Evolutionary conservation across 2,797 vertebrate species (phyloP).

Genomic region (Strix occidentalis): DNA sequence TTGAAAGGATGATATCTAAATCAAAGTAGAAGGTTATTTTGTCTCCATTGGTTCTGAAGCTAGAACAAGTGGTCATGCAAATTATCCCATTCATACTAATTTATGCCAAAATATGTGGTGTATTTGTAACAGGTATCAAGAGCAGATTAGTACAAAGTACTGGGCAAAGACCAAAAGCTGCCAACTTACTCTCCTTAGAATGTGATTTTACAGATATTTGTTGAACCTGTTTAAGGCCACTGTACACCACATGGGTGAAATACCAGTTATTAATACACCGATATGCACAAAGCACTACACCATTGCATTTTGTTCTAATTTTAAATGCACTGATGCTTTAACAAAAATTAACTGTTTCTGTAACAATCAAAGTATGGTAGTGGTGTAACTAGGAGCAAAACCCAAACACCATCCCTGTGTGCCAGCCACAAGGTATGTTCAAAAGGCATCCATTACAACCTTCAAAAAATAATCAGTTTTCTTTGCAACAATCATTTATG

Average conservation of each 20-base stretch:
- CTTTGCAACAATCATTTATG: not conserved
- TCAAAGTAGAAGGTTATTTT: slow-evolving; percentile 57
- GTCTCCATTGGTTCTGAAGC: not conserved
- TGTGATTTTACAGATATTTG: not conserved
- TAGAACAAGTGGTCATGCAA: slow-evolving; percentile 2
- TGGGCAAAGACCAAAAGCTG: not conserved
- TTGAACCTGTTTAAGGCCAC: not conserved
- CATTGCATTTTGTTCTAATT: not conserved
- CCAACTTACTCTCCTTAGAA: not conserved
- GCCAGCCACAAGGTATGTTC: not conserved
- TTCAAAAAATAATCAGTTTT: not conserved
- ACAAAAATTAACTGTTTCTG: not conserved
- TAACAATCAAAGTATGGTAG: not conserved
- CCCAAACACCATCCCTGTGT: accelerated
- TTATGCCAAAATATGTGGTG: not conserved
- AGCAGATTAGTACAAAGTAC: not conserved
- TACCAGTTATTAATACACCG: not conserved
- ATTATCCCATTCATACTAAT: not conserved
- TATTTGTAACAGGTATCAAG: not conserved
- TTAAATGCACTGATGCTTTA: not conserved
- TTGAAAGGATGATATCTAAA: slow-evolving; percentile 51
- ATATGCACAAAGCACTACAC: not conserved
- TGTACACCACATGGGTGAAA: not conserved
- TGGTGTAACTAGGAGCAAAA: not conserved
- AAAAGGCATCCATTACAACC: not conserved